These are phyloP conservation scores for Incurvaria masculella DNA, from an alignment of 2,888 invertebrate genomes.

Conservation along the genomic window DNA sequence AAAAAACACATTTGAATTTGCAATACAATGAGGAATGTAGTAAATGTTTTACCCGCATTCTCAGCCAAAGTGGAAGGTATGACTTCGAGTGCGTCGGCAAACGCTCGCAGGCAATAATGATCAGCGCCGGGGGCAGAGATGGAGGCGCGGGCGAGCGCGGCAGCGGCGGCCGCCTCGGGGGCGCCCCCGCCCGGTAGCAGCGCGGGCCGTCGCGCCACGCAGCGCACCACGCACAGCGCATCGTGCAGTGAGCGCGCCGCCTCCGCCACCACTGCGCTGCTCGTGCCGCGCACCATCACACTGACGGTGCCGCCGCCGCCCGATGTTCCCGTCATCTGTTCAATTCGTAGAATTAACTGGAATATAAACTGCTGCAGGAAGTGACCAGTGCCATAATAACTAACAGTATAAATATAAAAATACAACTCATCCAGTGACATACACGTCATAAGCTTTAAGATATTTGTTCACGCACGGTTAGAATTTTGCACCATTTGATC, in stretches of 20 bases:
- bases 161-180: conserved; percentile 92
- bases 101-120: conserved; percentile 93
- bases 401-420: no score
- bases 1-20: no score
- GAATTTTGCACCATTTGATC: no score
- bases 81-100: conserved; percentile 91
- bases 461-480: no score
- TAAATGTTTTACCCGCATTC: conserved; percentile 40
- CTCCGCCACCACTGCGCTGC: conserved; percentile 85
- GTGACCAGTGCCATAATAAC: no score
- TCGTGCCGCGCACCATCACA: conserved; percentile 82
- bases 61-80: conserved; percentile 50
- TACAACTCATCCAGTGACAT: no score
- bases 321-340: conserved; percentile 79
- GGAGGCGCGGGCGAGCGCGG: conserved; percentile 77
- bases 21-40: neutral
- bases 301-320: conserved; percentile 89
- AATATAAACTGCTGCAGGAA: no score
- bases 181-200: conserved; percentile 96
- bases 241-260: conserved; percentile 92
- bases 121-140: conserved; percentile 87
- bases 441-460: no score
- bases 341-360: no score
- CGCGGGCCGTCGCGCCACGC: conserved; percentile 90
- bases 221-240: conserved; percentile 88